Conservation (phyloP, 2,888 invertebrate genomes). For the Epinotia ramella region DNA sequence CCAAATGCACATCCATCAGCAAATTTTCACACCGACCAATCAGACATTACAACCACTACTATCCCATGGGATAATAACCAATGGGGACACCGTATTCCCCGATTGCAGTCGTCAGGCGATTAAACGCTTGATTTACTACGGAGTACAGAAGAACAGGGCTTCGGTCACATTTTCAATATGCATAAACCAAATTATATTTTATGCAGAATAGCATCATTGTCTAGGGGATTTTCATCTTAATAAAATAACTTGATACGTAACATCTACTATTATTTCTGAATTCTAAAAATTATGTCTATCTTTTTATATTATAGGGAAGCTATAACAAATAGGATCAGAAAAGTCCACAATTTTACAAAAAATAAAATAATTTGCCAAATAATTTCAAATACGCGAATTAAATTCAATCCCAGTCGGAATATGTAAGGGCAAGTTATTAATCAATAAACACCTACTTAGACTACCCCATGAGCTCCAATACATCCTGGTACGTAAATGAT, state of each 20-base stretch:
- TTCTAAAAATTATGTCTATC: not conserved
- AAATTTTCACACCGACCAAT: conserved; percentile 41
- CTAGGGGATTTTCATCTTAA: not conserved
- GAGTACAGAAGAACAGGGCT: conserved; percentile 61
- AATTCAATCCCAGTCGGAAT: not conserved
- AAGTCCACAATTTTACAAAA: not conserved
- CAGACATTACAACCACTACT: conserved; percentile 37
- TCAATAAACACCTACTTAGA: not conserved
- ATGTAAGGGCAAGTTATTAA: not conserved
- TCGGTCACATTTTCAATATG: conserved; percentile 73
- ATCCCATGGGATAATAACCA: conserved; percentile 40
- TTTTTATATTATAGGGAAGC: not conserved
- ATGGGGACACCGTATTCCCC: conserved; percentile 44
- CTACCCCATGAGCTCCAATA: not conserved
- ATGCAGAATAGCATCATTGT: not conserved
- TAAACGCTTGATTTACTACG: conserved; percentile 69
- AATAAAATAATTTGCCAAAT: no score
- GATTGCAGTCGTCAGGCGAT: conserved; percentile 60
- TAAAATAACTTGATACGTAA: not conserved
- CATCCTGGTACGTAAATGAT: not conserved
- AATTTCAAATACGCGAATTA: not conserved
- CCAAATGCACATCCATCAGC: conserved; percentile 33
- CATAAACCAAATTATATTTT: conserved; percentile 16
- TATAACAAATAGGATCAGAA: not conserved
- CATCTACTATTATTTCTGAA: not conserved